Evolutionary conservation across 2,888 invertebrate genomes (phyloP), one percentile per base, ranked within the genome.

Genomic region (Eumacrocentrus americanus): DNA sequence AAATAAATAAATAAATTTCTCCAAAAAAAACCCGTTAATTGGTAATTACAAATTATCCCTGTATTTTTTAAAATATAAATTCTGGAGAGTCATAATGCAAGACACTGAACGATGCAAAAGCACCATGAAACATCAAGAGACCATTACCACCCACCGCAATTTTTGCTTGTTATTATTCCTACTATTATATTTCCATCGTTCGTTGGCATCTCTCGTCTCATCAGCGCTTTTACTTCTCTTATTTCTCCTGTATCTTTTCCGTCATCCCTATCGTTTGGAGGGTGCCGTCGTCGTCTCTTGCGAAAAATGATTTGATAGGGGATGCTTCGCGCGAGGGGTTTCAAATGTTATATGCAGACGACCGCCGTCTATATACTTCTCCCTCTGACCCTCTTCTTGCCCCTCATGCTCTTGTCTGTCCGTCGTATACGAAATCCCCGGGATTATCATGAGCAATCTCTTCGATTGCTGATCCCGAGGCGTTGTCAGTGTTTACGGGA

Each of bases 141-240:
- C 67, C 69, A 70, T 74, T 73, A 72, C 62, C 66, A 60, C 64
- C 62, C 57, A 55, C 53, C 55, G 52, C 63, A 56, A 58, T 56
- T 57, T 60, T 65, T 67, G 63, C 60, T 64, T 67, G 40, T 60
- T 56, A 59, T 59, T 67, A 53, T 60, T 37, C 46, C 38, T 37
- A 22, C 58, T 52, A 40, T 58, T 60, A 48, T n/a, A n/a, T 54
- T 46, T 52, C 38, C 44, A 18, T 22, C 51, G 35, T 18, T 11
- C 54, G 54, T 62, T 62, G 38, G 57, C 51, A n/a, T n/a, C n/a
- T n/a, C n/a, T n/a, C n/a, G n/a, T n/a, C 35, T 46, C 34, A 37
- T 60, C 54, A 48, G 20, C 44, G 51, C 59, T 29, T 47, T 52
- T 48, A 35, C 38, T 12, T 51, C 18, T n/a, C 6, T 34, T 55